phyloP scores from a whole-genome alignment of 2,888 invertebrate species.

The Aphodius granarius region DNA sequence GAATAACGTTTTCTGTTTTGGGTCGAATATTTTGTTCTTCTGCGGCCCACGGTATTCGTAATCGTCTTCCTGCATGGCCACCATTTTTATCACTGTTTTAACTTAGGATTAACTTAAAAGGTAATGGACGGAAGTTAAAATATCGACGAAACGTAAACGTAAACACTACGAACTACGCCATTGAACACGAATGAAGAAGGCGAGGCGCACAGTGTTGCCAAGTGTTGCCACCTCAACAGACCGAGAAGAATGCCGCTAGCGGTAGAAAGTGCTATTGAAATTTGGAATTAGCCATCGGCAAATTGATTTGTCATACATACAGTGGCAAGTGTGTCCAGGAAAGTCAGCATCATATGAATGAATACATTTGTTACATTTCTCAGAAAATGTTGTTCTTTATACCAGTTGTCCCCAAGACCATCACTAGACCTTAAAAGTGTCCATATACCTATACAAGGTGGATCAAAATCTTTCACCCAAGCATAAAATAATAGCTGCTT shows the following conservation, averaged over 20 bases:
- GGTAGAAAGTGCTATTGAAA: neutral
- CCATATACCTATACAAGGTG: too few species aligned
- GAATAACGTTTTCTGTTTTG: constrained; percentile 52
- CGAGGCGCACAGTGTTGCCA: constrained; percentile 28
- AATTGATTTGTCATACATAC: neutral
- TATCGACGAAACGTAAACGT: neutral
- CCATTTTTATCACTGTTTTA: constrained; percentile 15
- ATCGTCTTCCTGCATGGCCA: constrained; percentile 12
- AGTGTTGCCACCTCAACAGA: neutral
- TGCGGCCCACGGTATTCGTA: constrained; percentile 14
- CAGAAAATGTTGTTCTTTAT: too few species aligned
- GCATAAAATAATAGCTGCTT: too few species aligned
- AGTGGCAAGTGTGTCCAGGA: too few species aligned
- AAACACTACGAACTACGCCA: constrained; percentile 5
- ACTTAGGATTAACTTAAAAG: constrained; percentile 12
- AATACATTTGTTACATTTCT: too few species aligned
- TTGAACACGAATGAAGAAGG: constrained; percentile 19
- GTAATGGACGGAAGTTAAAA: constrained; percentile 21
- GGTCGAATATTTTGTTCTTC: constrained; percentile 22
- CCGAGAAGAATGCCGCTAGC: neutral
- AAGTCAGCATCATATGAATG: too few species aligned
- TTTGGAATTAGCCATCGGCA: neutral
- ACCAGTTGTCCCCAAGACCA: too few species aligned
- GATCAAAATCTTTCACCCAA: too few species aligned
- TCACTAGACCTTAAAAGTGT: too few species aligned